Base-by-base conservation (phyloP, 2,888 invertebrate species). In the Tryphoninae sp. region DNA sequence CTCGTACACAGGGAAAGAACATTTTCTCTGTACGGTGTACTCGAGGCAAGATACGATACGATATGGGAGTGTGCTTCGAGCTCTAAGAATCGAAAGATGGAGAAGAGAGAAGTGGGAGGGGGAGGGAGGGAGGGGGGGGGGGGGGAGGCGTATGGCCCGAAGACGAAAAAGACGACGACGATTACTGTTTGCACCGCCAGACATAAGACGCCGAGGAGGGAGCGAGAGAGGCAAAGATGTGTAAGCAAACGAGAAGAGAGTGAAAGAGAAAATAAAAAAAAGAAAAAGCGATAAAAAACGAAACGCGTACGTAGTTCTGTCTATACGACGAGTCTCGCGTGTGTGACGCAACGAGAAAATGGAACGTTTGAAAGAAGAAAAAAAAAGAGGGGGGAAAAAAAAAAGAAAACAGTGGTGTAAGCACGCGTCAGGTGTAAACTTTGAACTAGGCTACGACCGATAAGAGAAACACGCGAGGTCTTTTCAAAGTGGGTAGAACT, bases 401-500 rank as follows among this genome's bases (percentile, higher is more conserved):
- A 40, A 22, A 42, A 2, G 2, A 13, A 11, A 22, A 45, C n/a
- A 9, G 58, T 22, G 58, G 45, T 59, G 23, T 64, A 45, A 65
- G 40, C 8, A 49, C 49, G 62, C 72, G 49, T 76, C 79, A 77
- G 76, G 68, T 78, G 81, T 79, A 73, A 59, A 64, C 67, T 72
- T 40, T 40, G 58, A 82, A 82, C 64, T 82, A 69, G 82, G 82
- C 76, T 77, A 69, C 76, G 76, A 82, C 76, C 82, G 82, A 82
- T 82, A 82, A 82, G 67, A 71, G 71, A 61, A 75, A 49, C 72
- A 55, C 26, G 59, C 19, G 8, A 62, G 42, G 11, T 26, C 19
- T 42, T 68, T 59, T 65, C 49, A n/a, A 33, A 75, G 59, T 69
- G 22, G 13, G 19, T 51, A 8, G 19, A 51, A 53, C 55, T 22